These are phyloP conservation scores for Monoplex corrugatus DNA, from an alignment of 2,888 invertebrate genomes.

Conservation along the genomic window DNA sequence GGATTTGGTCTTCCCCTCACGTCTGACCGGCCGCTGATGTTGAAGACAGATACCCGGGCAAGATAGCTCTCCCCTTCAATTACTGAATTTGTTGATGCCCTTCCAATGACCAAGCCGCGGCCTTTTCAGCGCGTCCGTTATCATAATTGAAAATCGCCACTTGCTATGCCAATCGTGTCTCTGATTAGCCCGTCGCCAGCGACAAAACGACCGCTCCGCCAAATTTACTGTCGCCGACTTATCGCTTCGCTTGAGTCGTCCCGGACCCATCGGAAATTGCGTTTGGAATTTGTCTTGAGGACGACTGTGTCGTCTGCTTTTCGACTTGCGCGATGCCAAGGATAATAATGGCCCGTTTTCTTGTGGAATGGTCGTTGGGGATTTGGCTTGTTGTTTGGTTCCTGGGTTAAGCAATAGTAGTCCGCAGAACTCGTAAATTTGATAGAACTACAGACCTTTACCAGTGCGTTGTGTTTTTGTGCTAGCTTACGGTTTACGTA, in stretches of 20 bases:
- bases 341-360: neutral
- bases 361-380: neutral
- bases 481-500: too few species aligned
- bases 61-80: conserved; percentile 53
- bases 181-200: conserved; percentile 49
- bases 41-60: conserved; percentile 25
- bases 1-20: conserved; percentile 9
- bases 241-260: conserved; percentile 49
- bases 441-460: too few species aligned
- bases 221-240: conserved; percentile 42
- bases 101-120: conserved; percentile 17
- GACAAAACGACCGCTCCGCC: conserved; percentile 44
- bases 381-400: too few species aligned
- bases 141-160: conserved; percentile 60
- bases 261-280: conserved; percentile 49
- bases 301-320: neutral
- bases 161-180: conserved; percentile 55
- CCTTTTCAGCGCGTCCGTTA: conserved; percentile 35
- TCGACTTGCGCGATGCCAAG: neutral
- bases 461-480: too few species aligned
- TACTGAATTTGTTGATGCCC: conserved; percentile 60
- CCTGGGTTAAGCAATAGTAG: too few species aligned
- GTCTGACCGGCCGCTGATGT: conserved; percentile 27
- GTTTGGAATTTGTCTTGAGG: conserved; percentile 46
- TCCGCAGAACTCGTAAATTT: too few species aligned